Percentiles rank a stretch among this genome's conserved stretches.
These are phyloP conservation scores for Andrena bicolor DNA, from an alignment of 2,888 invertebrate genomes.

Conservation along the genomic window DNA sequence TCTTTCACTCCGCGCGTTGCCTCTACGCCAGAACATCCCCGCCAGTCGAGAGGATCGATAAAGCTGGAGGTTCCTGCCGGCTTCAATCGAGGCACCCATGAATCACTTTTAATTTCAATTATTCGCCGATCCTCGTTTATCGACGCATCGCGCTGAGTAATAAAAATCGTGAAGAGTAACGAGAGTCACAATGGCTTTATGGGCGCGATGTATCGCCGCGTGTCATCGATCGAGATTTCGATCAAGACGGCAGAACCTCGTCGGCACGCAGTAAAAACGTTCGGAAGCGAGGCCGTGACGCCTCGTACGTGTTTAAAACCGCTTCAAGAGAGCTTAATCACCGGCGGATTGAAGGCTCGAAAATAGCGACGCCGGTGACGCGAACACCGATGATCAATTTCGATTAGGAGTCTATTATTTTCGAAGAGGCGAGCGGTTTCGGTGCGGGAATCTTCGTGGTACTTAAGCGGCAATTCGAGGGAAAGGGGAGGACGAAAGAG, in stretches of 20 bases:
- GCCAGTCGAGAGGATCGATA: no score
- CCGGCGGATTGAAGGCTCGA: background rate
- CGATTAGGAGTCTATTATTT: background rate
- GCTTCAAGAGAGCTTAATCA: background rate
- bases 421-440: background rate
- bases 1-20: background rate
- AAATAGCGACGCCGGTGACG: background rate
- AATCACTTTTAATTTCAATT: no score
- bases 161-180: no score
- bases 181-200: no score
- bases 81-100: no score
- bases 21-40: background rate
- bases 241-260: background rate
- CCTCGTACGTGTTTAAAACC: background rate
- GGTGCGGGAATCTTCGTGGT: constrained; percentile 1
- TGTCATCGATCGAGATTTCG: background rate
- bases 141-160: no score
- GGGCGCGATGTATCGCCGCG: background rate
- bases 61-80: no score
- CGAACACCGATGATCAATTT: background rate
- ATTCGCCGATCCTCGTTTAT: no score
- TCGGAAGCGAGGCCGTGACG: background rate
- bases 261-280: background rate
- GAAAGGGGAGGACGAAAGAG: background rate
- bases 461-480: constrained; percentile 14